Conservation (phyloP, 1,140 invertebrate species). For the Listronotus bonariensis region DNA sequence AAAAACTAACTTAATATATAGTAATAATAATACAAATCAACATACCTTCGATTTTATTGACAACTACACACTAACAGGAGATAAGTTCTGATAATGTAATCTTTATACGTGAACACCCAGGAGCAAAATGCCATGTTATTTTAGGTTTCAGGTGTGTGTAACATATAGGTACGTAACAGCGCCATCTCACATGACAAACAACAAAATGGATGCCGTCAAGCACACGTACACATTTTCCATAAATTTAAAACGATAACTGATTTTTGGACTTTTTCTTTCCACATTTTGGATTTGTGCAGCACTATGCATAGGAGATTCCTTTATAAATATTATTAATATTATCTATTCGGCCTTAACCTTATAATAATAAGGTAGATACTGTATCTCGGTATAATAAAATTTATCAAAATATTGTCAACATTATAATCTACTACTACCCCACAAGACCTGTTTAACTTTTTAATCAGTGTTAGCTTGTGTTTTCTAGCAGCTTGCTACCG, state of each 20-base stretch:
- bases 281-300: constrained; percentile 6
- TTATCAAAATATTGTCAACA: constrained; percentile 47
- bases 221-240: neutral
- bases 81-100: constrained; percentile 21
- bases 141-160: constrained; percentile 10
- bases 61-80: constrained; percentile 12
- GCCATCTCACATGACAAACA: constrained; percentile 37
- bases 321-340: constrained; percentile 50
- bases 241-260: neutral
- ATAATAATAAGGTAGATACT: constrained; percentile 39
- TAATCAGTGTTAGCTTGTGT: constrained; percentile 33
- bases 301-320: constrained; percentile 39
- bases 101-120: constrained; percentile 8
- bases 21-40: neutral
- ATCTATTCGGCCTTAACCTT: constrained; percentile 44
- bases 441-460: constrained; percentile 38
- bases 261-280: neutral
- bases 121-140: constrained; percentile 18
- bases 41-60: constrained; percentile 6
- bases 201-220: constrained; percentile 33
- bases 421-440: constrained; percentile 43
- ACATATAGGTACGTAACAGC: constrained; percentile 20
- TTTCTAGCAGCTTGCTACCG: constrained; percentile 3
- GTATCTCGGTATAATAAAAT: constrained; percentile 45
- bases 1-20: too few relatives aligned